Evolutionary conservation across 2,113 vertebrate genomes (phyloP).

Genomic region (Pangasianodon hypophthalmus): DNA sequence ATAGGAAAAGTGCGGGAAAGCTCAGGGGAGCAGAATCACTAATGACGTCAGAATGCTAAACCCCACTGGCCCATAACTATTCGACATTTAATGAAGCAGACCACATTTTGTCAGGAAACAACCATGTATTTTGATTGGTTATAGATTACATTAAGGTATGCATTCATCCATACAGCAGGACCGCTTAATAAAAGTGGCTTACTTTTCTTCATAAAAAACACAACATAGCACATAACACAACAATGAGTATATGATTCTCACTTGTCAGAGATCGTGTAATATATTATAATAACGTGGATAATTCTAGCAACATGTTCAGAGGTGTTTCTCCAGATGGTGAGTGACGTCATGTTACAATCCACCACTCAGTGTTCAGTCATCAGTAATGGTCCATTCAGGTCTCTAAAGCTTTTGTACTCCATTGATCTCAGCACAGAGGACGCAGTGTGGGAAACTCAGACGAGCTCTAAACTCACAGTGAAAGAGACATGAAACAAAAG

Average conservation of each 20-base stretch:
- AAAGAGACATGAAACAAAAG: slow-evolving; percentile 36
- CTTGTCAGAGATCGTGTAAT: too few relatives aligned
- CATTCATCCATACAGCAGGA: too few relatives aligned
- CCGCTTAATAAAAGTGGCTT: too few relatives aligned
- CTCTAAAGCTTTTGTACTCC: slow-evolving; percentile 54
- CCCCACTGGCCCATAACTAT: neutral
- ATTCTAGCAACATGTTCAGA: too few relatives aligned
- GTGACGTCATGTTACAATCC: slow-evolving; percentile 44
- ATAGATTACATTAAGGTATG: too few relatives aligned
- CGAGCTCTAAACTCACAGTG: slow-evolving; percentile 52
- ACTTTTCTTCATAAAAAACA: too few relatives aligned
- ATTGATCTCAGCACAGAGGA: slow-evolving; percentile 52
- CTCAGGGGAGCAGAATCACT: slow-evolving; percentile 45
- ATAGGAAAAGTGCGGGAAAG: slow-evolving; percentile 49
- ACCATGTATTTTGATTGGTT: too few relatives aligned
- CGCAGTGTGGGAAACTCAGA: slow-evolving; percentile 58
- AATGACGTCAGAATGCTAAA: slow-evolving; percentile 32
- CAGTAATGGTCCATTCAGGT: slow-evolving; percentile 55
- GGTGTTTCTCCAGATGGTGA: slow-evolving; percentile 61
- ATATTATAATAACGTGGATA: too few relatives aligned
- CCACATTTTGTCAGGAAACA: too few relatives aligned
- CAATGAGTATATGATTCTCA: too few relatives aligned
- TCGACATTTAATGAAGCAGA: neutral
- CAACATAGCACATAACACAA: too few relatives aligned
- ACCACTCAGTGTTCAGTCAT: slow-evolving; percentile 27